Evolutionary conservation across 2,888 invertebrate species (phyloP).

Genomic region (Luperina nickerlii): DNA sequence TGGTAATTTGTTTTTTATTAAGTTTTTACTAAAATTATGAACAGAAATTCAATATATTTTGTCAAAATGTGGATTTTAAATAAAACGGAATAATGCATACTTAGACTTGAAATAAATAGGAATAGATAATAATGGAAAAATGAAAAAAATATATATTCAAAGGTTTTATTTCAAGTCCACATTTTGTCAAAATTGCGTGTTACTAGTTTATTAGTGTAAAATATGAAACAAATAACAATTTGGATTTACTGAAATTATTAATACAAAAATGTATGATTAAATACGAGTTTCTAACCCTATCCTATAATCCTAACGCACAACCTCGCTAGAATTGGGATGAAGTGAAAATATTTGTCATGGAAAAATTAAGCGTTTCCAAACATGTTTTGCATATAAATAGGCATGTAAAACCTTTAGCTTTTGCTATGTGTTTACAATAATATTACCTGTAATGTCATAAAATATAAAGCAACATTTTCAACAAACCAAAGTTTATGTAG

Average conservation of each 20-base stretch:
- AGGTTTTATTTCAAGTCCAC: too few species aligned
- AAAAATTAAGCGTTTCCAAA: not conserved
- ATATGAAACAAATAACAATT: not conserved
- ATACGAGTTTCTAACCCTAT: too few species aligned
- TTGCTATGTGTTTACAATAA: not conserved
- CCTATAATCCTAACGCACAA: too few species aligned
- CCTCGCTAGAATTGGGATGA: not conserved
- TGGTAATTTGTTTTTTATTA: conserved; percentile 41
- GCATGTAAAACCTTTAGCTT: not conserved
- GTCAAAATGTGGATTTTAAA: not conserved
- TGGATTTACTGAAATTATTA: not conserved
- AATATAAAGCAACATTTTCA: not conserved
- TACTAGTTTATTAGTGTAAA: not conserved
- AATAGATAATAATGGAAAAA: not conserved
- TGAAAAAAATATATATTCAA: too few species aligned
- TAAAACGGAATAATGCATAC: not conserved
- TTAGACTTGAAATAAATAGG: too few species aligned
- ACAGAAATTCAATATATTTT: not conserved
- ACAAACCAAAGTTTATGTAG: not conserved
- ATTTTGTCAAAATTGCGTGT: too few species aligned
- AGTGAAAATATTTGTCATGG: not conserved
- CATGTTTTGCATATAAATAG: not conserved
- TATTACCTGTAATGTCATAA: not conserved
- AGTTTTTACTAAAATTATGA: conserved; percentile 20
- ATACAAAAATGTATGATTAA: too few species aligned